A percentile compares a stretch with the other conserved stretches of the same genome.
These are phyloP conservation scores for Cephus runcator DNA, from an alignment of 2,888 invertebrate genomes.

Conservation along the genomic window DNA sequence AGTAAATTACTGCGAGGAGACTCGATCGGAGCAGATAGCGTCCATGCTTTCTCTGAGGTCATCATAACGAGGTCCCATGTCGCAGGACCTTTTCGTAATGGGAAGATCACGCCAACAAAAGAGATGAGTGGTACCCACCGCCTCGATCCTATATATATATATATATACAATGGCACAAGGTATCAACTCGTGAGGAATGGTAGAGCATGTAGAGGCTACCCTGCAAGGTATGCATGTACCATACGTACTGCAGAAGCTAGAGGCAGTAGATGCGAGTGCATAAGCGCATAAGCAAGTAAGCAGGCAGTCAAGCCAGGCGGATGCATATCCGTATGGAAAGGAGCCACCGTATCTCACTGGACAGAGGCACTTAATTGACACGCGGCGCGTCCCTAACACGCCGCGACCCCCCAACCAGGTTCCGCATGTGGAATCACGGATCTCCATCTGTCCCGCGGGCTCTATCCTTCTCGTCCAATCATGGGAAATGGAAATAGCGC, in stretches of 20 bases:
- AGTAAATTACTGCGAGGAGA: not conserved
- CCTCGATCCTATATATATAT: not conserved
- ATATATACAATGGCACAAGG: conserved; percentile 5
- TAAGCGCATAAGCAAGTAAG: conserved; percentile 15
- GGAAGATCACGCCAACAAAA: conserved; percentile 24
- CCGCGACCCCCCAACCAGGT: conserved; percentile 61
- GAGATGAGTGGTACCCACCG: conserved; percentile 10
- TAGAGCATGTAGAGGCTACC: conserved; percentile 22
- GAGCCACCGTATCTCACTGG: conserved; percentile 63
- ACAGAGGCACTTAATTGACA: conserved; percentile 65
- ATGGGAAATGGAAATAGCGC: conserved; percentile 28
- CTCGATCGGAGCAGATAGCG: conserved; percentile 39
- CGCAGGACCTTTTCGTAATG: conserved; percentile 21
- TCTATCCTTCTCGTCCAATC: conserved; percentile 28
- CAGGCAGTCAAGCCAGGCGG: conserved; percentile 17
- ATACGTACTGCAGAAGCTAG: conserved; percentile 8
- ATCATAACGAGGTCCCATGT: conserved; percentile 56
- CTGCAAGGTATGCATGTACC: conserved; percentile 6
- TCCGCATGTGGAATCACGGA: conserved; percentile 51
- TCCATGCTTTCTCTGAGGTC: conserved; percentile 37
- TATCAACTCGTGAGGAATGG: conserved; percentile 19
- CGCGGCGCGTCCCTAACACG: conserved; percentile 64
- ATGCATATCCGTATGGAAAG: conserved; percentile 58
- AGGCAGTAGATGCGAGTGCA: conserved; percentile 22
- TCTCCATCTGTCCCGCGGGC: conserved; percentile 55